Conservation (phyloP, 2,113 vertebrate species). For the Halichoeres trimaculatus region DNA sequence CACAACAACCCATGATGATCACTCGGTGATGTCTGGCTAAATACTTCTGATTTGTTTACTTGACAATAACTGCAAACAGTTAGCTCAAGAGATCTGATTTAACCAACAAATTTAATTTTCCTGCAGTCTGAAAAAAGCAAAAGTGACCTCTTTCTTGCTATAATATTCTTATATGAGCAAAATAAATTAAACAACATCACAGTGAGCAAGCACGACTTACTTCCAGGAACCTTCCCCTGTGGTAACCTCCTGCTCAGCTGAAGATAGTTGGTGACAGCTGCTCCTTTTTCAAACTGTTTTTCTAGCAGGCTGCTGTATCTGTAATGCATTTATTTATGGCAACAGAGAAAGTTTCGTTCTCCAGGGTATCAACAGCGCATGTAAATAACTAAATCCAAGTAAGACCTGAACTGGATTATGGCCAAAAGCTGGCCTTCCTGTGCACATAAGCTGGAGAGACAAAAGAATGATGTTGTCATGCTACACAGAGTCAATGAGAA, state of each 20-base stretch:
- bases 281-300: not conserved
- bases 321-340: conserved; percentile 46
- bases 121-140: not conserved
- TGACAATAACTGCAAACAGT: not conserved
- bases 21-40: not conserved
- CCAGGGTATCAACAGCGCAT: conserved; percentile 25
- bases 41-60: not conserved
- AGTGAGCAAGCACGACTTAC: not conserved
- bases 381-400: conserved; percentile 47
- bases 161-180: not conserved
- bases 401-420: conserved; percentile 16
- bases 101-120: not conserved
- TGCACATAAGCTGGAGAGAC: conserved; percentile 1
- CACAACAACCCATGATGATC: not conserved
- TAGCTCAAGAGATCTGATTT: not conserved
- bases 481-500: conserved; percentile 51
- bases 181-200: conserved; percentile 3
- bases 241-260: conserved; percentile 24
- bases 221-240: conserved; percentile 12
- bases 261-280: conserved; percentile 14
- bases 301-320: conserved; percentile 20
- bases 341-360: conserved; percentile 19
- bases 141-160: not conserved
- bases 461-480: conserved; percentile 47
- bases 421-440: conserved; percentile 21